Conservation (phyloP, 2,888 invertebrate species). For the Syrphus vitripennis region DNA sequence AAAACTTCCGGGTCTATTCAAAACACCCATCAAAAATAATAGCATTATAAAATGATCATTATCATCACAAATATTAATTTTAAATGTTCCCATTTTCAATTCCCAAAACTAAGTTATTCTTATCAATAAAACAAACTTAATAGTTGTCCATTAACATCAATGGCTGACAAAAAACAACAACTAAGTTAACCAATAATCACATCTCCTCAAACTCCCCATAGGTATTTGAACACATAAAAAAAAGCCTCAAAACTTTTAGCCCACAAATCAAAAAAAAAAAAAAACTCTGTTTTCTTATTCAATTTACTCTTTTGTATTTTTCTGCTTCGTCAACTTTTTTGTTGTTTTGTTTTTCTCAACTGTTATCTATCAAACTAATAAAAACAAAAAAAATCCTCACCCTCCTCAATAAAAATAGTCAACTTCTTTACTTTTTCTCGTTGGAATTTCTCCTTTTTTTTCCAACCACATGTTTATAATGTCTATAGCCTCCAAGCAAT, state of each 20-base stretch:
- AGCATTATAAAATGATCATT: background rate
- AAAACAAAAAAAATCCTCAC: background rate
- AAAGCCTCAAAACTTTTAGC: conserved; percentile 39
- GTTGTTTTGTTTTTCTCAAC: background rate
- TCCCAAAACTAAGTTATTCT: background rate
- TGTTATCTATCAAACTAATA: background rate
- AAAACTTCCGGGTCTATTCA: background rate
- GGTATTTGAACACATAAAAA: background rate
- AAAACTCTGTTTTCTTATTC: conserved; percentile 48
- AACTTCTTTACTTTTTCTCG: background rate
- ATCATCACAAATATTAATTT: background rate
- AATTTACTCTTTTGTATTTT: conserved; percentile 17
- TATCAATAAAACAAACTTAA: background rate
- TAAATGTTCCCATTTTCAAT: background rate
- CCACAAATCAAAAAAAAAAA: conserved; percentile 64
- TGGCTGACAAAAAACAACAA: background rate
- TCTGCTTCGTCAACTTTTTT: conserved; percentile 16
- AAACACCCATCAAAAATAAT: background rate
- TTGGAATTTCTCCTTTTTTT: background rate
- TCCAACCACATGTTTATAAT: conserved; percentile 43
- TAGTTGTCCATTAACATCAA: conserved; percentile 16
- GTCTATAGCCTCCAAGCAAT: conserved; percentile 31
- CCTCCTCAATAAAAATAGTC: conserved; percentile 2
- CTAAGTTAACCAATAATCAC: conserved; percentile 12
- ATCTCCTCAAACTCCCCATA: background rate